Base-by-base conservation (phyloP, 2,797 vertebrate genomes). In the Pipistrellus nathusii region DNA sequence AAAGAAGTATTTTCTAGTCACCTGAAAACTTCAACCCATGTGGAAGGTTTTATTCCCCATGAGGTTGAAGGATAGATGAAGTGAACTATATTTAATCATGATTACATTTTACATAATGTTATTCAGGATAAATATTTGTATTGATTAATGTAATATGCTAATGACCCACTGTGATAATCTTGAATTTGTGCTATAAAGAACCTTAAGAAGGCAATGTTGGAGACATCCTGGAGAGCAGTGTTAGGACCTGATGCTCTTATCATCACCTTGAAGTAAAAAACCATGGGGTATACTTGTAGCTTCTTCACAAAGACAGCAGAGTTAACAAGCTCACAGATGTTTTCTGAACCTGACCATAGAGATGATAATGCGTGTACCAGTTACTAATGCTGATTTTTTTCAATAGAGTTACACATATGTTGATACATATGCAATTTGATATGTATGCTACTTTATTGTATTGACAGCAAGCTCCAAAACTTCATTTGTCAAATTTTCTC, bases 101-200 rank as follows among this genome's bases (percentile, higher is more conserved):
- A 83, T 64, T 83, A 32, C 23, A 20, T 82, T 68, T 12, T 82
- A 15, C 30, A 51, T 83, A 41, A 55, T 94, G 64, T 73, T 82
- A 85, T 62, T 88, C 38, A 77, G 64, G 64, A 84, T 80, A 86
- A 30, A 71, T 86, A 85, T 64, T 81, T 80, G 1, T 69, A 80
- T 94, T 80, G 80, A 84, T 87, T 76, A 72, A 32, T 62, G 25
- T 66, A 89, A 76, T 84, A 48, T 55, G 30, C 44, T 91, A 57
- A 80, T 27, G 4, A 82, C 30, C 69, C 8, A 69, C 35, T 95
- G 75, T 85, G 4, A 87, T 90, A 30, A 48, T 81, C 64, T 80
- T 71, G 20, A 66, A 90, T 66, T 72, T 71, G 4, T 83, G 25
- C 82, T 64, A 44, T 48, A 72, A 71, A 48, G 38, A 77, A 87